phyloP scores from a whole-genome alignment of 1,140 invertebrate genomes.

The Drosophila mojavensis region DNA sequence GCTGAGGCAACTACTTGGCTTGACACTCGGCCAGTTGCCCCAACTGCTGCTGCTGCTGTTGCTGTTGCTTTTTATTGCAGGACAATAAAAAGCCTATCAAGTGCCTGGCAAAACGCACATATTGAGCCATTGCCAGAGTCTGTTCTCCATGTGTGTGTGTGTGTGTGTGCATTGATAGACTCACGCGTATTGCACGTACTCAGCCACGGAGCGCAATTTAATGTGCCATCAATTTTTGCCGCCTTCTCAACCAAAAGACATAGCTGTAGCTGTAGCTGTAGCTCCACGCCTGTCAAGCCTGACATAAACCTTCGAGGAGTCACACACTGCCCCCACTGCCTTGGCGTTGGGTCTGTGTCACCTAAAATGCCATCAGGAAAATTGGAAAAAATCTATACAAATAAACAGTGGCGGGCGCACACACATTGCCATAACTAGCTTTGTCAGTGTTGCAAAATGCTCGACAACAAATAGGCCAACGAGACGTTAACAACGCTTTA shows the following conservation, averaged over 20 bases:
- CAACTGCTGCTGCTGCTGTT: conserved; percentile 1
- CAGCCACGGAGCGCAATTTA: conserved; percentile 67
- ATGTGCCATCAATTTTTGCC: conserved; percentile 77
- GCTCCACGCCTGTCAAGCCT: background rate
- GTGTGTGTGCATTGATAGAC: conserved; percentile 51
- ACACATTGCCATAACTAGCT: conserved; percentile 16
- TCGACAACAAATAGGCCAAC: conserved; percentile 47
- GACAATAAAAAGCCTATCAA: conserved; percentile 73
- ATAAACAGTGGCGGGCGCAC: conserved; percentile 23
- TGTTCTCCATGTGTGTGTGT: background rate
- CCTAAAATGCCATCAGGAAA: conserved; percentile 80
- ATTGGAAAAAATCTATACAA: conserved; percentile 68
- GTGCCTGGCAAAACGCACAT: conserved; percentile 52
- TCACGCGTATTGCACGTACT: conserved; percentile 50
- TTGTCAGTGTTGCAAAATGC: conserved; percentile 36
- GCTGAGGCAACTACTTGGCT: conserved; percentile 57
- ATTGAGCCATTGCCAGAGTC: conserved; percentile 68
- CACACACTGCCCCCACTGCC: too few species aligned
- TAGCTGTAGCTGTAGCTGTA: conserved; percentile 34
- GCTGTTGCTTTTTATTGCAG: conserved; percentile 46
- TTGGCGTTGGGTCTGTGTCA: conserved; percentile 34
- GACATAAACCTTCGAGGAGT: conserved; percentile 23
- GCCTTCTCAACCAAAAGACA: conserved; percentile 49
- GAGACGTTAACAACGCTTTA: conserved; percentile 33
- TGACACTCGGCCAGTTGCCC: conserved; percentile 15